Conservation (phyloP, 2,113 vertebrate genomes). For the Damaliscus lunatus region DNA sequence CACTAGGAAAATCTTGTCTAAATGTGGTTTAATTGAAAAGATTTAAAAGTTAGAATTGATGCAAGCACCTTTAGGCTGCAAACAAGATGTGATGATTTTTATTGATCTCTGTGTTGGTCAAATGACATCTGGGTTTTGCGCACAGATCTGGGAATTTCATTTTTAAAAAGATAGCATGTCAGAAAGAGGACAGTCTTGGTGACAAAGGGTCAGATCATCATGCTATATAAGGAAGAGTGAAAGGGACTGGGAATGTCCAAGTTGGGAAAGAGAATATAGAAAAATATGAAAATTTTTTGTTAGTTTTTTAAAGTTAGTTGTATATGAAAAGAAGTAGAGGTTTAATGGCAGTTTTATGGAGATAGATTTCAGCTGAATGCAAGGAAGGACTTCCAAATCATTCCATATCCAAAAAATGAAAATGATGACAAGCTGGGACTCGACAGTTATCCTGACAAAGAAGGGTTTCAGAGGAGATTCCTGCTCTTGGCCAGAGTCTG, state of each 20-base stretch:
- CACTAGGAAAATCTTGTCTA: neutral
- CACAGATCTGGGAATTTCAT: neutral
- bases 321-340: neutral
- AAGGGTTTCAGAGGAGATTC: neutral
- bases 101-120: neutral
- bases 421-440: neutral
- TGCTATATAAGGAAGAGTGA: neutral
- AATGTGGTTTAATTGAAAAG: neutral
- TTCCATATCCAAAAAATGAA: neutral
- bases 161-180: neutral
- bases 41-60: neutral
- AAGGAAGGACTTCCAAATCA: slow-evolving; percentile 11
- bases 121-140: slow-evolving; percentile 31
- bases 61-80: neutral
- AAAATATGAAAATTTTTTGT: neutral
- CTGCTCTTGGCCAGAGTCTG: neutral
- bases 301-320: neutral
- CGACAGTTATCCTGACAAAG: neutral
- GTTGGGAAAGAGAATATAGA: neutral
- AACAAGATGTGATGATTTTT: neutral
- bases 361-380: neutral
- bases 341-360: neutral
- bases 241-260: neutral
- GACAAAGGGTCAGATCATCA: neutral
- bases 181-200: neutral